These are phyloP conservation scores for Oreotrochilus melanogaster DNA, from an alignment of 2,113 vertebrate species.

Conservation along the genomic window DNA sequence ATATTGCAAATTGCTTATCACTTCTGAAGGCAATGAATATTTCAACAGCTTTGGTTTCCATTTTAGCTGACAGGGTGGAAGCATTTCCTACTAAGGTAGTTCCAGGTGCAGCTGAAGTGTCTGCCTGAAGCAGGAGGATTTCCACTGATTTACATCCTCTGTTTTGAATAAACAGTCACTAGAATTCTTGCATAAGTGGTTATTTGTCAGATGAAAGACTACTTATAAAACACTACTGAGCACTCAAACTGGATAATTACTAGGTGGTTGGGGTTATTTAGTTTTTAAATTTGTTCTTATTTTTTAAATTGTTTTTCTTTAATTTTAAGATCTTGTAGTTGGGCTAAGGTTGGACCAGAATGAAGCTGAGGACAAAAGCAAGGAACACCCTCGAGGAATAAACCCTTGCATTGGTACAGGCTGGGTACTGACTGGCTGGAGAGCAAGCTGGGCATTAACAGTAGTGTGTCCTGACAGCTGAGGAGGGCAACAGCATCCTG, in stretches of 20 bases:
- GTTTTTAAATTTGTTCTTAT: too few species aligned
- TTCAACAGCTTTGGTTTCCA: not conserved
- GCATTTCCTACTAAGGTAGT: not conserved
- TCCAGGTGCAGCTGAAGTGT: not conserved
- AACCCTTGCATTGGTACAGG: not conserved
- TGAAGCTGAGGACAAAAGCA: not conserved
- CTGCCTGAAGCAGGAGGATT: not conserved
- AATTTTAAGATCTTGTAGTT: not conserved
- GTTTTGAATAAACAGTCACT: not conserved
- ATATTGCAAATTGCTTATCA: fast-evolving
- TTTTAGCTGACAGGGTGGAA: not conserved
- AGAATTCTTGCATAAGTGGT: not conserved
- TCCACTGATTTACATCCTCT: not conserved
- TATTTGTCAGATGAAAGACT: not conserved
- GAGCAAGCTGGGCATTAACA: not conserved
- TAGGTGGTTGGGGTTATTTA: not conserved
- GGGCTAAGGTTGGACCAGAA: not conserved
- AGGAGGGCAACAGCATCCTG: not conserved
- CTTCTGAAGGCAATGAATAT: not conserved
- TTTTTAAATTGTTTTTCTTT: not conserved
- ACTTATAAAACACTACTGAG: not conserved
- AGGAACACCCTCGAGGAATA: not conserved
- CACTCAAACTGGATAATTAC: not conserved
- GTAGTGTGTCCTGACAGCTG: fast-evolving
- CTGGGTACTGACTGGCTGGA: not conserved